These are phyloP conservation scores for Theristus sp. DNA, from an alignment of 2,888 invertebrate species.

Conservation along the genomic window DNA sequence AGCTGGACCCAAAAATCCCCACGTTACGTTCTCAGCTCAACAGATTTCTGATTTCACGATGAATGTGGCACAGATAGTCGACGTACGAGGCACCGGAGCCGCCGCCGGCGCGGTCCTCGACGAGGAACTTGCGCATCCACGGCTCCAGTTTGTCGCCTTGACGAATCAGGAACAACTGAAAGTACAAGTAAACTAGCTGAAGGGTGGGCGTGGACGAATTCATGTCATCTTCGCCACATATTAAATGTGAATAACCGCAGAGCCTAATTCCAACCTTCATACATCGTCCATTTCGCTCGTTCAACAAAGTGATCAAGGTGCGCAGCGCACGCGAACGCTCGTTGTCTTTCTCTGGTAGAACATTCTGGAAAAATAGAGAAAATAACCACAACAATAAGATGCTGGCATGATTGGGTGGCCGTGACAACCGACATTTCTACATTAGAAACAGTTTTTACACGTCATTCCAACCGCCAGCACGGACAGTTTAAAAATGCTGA, in stretches of 20 bases:
- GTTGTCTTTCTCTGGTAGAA: conserved; percentile 54
- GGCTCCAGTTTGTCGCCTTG: conserved; percentile 86
- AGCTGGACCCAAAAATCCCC: too few species aligned
- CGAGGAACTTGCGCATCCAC: conserved; percentile 81
- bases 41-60: conserved; percentile 84
- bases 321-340: conserved; percentile 47
- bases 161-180: conserved; percentile 68
- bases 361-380: conserved; percentile 41
- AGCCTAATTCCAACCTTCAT: conserved; percentile 50
- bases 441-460: too few species aligned
- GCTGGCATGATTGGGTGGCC: too few species aligned
- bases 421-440: too few species aligned
- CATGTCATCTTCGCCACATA: too few species aligned
- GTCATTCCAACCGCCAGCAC: too few species aligned
- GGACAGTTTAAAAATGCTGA: too few species aligned
- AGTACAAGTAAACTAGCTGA: conserved; percentile 1
- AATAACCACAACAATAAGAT: too few species aligned
- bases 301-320: conserved; percentile 50
- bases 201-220: too few species aligned
- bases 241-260: too few species aligned
- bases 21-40: conserved; percentile 41
- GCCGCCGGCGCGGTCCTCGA: conserved; percentile 56
- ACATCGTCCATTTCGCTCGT: conserved; percentile 50
- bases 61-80: conserved; percentile 93
- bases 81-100: conserved; percentile 57